Percentiles rank a stretch among this genome's conserved stretches.
Evolutionary conservation across 2,797 vertebrate genomes (phyloP).

Genomic region (Hydrocynus forskahlii): DNA sequence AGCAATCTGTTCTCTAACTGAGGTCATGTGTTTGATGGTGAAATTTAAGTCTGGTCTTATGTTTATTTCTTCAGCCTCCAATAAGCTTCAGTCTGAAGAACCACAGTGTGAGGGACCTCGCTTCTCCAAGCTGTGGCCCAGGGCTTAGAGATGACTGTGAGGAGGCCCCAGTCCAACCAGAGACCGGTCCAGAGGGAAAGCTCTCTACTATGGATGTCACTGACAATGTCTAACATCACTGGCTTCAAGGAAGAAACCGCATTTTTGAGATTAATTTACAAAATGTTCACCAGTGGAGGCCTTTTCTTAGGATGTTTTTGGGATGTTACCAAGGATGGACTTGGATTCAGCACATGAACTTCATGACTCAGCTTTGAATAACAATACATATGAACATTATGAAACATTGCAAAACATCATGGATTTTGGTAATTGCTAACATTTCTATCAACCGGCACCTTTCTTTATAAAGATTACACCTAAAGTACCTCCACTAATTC

Average conservation of each 20-base stretch:
- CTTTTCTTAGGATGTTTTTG: not conserved
- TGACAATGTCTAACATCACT: conserved; percentile 76
- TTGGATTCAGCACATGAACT: not conserved
- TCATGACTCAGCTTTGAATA: not conserved
- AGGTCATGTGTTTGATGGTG: not conserved
- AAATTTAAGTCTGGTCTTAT: conserved; percentile 2
- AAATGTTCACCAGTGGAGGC: conserved; percentile 41
- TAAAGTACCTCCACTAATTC: too few species aligned
- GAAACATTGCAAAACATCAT: not conserved
- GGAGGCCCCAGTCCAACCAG: conserved; percentile 66
- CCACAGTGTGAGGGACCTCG: conserved; percentile 69
- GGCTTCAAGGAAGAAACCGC: conserved; percentile 54
- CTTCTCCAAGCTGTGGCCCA: conserved; percentile 74
- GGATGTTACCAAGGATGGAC: not conserved
- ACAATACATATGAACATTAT: not conserved
- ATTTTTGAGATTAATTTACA: conserved; percentile 58
- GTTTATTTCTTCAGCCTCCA: conserved; percentile 71
- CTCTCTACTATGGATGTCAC: conserved; percentile 75
- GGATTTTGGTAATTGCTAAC: not conserved
- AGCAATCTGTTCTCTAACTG: not conserved
- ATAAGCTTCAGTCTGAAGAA: conserved; percentile 77
- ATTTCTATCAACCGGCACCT: too few species aligned
- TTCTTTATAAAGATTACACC: too few species aligned
- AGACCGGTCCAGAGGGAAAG: conserved; percentile 73
- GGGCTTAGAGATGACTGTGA: conserved; percentile 71